A percentile compares a stretch with the other conserved stretches of the same genome.
phyloP scores from a whole-genome alignment of 2,888 invertebrate genomes.

The Enchytraeus crypticus region DNA sequence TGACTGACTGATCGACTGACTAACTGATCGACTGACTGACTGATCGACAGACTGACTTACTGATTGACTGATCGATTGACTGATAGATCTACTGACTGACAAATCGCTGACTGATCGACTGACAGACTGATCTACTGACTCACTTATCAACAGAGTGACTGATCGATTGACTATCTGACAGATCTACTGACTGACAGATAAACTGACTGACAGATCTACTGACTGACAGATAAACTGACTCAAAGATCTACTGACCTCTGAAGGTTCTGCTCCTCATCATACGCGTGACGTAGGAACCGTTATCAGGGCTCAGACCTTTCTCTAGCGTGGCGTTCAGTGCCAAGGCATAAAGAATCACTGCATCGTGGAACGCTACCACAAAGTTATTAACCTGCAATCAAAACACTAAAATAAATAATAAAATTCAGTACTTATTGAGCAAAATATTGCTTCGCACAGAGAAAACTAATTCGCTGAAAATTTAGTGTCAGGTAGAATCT shows the following conservation, averaged over 20 bases:
- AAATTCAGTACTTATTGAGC: background rate
- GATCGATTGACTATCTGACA: background rate
- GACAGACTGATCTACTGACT: too few relatives aligned
- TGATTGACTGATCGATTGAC: too few relatives aligned
- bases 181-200: too few relatives aligned
- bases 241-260: constrained; percentile 2
- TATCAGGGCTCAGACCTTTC: constrained; percentile 26
- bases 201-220: background rate
- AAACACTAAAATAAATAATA: background rate
- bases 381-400: constrained; percentile 24
- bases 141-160: background rate
- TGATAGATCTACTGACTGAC: too few relatives aligned
- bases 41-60: too few relatives aligned
- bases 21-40: too few relatives aligned
- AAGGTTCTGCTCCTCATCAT: constrained; percentile 14
- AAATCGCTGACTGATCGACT: too few relatives aligned
- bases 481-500: background rate
- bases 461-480: background rate
- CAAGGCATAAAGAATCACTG: constrained; percentile 76
- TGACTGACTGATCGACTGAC: too few relatives aligned
- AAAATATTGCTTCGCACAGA: too few relatives aligned
- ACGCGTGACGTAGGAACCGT: constrained; percentile 8
- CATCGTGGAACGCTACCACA: constrained; percentile 68
- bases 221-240: too few relatives aligned
- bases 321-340: constrained; percentile 73